Percentiles rank a stretch among this genome's conserved stretches.
Evolutionary conservation across 2,888 invertebrate species (phyloP).

Genomic region (Charanyca ferruginea): DNA sequence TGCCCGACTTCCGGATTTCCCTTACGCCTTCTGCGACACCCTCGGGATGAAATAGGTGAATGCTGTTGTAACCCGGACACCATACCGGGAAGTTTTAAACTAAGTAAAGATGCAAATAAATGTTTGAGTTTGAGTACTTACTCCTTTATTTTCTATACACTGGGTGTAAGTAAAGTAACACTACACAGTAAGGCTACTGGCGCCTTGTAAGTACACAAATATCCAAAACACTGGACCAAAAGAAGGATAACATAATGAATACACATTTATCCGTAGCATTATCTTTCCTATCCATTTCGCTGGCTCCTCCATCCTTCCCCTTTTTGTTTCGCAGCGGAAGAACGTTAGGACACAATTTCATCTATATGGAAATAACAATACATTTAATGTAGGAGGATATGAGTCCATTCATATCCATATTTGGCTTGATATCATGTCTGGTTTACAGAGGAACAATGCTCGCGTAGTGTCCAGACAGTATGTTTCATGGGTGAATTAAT

Average conservation of each 20-base stretch:
- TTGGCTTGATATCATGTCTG: conserved; percentile 62
- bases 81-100: too few relatives aligned
- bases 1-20: too few relatives aligned
- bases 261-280: conserved; percentile 37
- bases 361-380: conserved; percentile 65
- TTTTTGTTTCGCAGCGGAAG: conserved; percentile 48
- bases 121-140: too few relatives aligned
- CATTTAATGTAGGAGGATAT: conserved; percentile 55
- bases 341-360: conserved; percentile 50
- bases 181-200: conserved; percentile 4
- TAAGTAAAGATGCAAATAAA: too few relatives aligned
- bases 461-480: conserved; percentile 26
- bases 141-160: too few relatives aligned
- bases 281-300: conserved; percentile 45
- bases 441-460: conserved; percentile 40
- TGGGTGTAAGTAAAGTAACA: too few relatives aligned
- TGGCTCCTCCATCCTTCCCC: conserved; percentile 27
- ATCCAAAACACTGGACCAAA: conserved; percentile 18
- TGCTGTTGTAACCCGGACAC: too few relatives aligned
- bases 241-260: conserved; percentile 35
- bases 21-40: too few relatives aligned
- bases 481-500: conserved; percentile 20
- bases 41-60: too few relatives aligned
- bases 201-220: conserved; percentile 22
- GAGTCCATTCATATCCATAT: conserved; percentile 57